These are phyloP conservation scores for Umimayanthus chanpuru DNA, from an alignment of 92 coral and sea anemone genomes.

Conservation along the genomic window DNA sequence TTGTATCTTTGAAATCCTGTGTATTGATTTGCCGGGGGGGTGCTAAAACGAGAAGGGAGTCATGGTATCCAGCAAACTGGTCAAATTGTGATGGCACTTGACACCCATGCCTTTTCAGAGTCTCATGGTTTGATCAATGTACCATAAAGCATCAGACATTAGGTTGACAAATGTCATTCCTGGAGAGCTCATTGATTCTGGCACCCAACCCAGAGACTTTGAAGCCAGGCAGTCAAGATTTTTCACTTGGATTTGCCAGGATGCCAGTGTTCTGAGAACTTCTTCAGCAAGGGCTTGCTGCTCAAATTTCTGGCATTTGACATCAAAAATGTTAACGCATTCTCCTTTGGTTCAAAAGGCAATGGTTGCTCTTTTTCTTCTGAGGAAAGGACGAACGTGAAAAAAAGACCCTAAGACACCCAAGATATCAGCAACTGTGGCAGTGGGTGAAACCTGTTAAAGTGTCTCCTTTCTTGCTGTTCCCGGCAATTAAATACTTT, in stretches of 20 bases:
- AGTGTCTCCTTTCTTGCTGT: not conserved
- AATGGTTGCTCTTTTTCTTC: constrained; percentile 2
- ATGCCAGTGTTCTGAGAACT: constrained; percentile 21
- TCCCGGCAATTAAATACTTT: constrained; percentile 7
- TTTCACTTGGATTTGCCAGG: constrained; percentile 34
- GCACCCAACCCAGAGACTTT: constrained; percentile 30
- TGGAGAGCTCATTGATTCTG: constrained; percentile 9
- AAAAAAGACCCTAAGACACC: not conserved
- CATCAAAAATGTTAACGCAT: constrained; percentile 11
- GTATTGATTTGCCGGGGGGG: no score
- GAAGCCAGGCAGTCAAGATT: constrained; percentile 35
- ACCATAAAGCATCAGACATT: constrained; percentile 12
- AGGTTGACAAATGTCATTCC: constrained; percentile 28
- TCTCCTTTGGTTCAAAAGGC: not conserved
- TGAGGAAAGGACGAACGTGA: not conserved
- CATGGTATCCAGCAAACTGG: constrained; percentile 13
- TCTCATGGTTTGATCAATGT: constrained; percentile 37
- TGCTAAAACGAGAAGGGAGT: not conserved
- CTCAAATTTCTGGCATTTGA: not conserved
- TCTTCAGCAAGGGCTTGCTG: constrained; percentile 18
- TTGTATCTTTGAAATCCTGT: no score
- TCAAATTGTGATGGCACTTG: constrained; percentile 29
- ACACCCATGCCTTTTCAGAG: constrained; percentile 24
- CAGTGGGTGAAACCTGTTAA: not conserved
- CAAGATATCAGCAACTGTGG: not conserved